A percentile compares a stretch with the other conserved stretches of the same genome.
These are phyloP conservation scores for Xiphorhynchus elegans DNA, from an alignment of 2,113 vertebrate species.

Conservation along the genomic window DNA sequence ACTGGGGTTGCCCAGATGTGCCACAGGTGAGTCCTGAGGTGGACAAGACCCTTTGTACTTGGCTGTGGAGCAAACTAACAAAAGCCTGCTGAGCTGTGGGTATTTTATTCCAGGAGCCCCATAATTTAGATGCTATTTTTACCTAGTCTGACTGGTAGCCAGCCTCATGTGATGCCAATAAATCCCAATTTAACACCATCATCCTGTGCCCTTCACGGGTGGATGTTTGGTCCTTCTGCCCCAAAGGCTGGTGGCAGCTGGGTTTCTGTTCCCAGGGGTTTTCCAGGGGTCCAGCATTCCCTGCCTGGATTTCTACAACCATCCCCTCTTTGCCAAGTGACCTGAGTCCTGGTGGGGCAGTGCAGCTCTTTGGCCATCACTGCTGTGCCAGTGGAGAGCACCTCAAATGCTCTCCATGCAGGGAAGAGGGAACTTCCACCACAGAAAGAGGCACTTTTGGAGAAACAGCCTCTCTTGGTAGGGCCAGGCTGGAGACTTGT, in stretches of 20 bases:
- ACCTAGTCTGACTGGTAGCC: not conserved
- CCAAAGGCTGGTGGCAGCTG: not conserved
- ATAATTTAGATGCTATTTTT: not conserved
- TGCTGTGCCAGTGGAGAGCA: not conserved
- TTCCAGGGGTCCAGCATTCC: not conserved
- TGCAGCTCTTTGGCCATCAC: not conserved
- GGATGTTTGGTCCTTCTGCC: not conserved
- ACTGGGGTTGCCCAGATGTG: not conserved
- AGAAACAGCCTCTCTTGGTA: not conserved
- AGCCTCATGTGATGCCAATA: not conserved
- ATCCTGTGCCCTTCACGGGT: not conserved
- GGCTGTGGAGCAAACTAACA: not conserved
- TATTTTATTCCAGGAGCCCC: not conserved
- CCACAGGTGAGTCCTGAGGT: not conserved
- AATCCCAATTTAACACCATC: not conserved
- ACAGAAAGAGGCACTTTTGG: not conserved
- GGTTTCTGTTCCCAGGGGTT: not conserved
- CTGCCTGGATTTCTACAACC: fast-evolving
- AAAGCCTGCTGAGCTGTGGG: not conserved
- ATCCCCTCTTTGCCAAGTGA: not conserved
- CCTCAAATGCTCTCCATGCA: not conserved
- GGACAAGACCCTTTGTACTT: not conserved
- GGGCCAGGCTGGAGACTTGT: not conserved
- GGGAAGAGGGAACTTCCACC: not conserved
- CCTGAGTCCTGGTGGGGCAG: not conserved